Conservation (phyloP, 2,113 vertebrate species). For the Anseranas semipalmata region DNA sequence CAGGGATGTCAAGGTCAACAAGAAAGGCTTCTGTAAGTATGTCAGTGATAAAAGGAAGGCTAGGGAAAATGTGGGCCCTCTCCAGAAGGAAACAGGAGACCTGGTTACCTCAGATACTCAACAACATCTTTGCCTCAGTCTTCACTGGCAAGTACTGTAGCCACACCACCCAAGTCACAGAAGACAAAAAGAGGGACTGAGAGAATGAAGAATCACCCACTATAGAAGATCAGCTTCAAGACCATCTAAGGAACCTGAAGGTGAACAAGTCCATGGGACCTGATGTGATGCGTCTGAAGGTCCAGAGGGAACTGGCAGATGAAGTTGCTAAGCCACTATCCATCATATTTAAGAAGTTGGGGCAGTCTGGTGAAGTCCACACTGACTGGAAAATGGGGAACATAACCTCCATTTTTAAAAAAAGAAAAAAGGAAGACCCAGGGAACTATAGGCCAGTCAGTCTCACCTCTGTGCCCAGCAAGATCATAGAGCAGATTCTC, state of each 20-base stretch:
- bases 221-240: not conserved
- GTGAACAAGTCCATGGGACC: not conserved
- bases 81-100: not conserved
- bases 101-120: not conserved
- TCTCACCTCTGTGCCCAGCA: too few species aligned
- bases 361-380: not conserved
- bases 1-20: not conserved
- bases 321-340: not conserved
- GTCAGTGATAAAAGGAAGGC: not conserved
- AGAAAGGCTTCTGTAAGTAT: not conserved
- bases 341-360: not conserved
- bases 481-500: too few species aligned
- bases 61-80: not conserved
- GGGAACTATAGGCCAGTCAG: too few species aligned
- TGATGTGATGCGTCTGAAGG: not conserved
- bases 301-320: not conserved
- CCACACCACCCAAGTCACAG: not conserved
- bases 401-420: not conserved
- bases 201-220: not conserved
- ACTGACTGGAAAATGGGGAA: not conserved
- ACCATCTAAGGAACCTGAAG: not conserved
- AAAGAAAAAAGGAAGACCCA: not conserved
- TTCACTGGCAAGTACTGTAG: not conserved
- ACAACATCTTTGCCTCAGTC: not conserved
- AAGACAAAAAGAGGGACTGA: not conserved